Conservation (phyloP, 2,113 vertebrate genomes). For the Sakesphorus luctuosus region DNA sequence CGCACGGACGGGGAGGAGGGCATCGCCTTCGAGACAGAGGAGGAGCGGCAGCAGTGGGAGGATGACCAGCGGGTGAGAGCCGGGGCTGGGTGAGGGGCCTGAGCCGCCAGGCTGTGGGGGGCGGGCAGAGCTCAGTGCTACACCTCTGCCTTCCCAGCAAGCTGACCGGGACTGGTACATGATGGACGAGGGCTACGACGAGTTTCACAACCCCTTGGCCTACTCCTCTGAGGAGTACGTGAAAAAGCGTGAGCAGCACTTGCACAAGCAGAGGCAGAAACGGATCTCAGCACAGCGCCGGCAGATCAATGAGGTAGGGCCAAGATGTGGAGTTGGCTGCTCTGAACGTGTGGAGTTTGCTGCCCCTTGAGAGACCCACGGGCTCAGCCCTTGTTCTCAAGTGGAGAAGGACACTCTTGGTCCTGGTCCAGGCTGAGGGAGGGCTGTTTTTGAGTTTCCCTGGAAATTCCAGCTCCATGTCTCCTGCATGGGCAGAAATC, state of each 20-base stretch:
- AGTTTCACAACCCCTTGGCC: conserved; percentile 95
- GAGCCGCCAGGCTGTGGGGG: background rate
- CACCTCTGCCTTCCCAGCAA: conserved; percentile 80
- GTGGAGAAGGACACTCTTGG: background rate
- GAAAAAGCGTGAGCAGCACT: conserved; percentile 93
- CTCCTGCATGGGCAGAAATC: background rate
- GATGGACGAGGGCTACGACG: conserved; percentile 98
- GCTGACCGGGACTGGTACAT: conserved; percentile 99
- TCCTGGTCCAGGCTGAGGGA: background rate
- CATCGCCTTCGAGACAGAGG: conserved; percentile 89
- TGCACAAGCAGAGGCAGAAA: conserved; percentile 96
- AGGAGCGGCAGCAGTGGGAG: conserved; percentile 94
- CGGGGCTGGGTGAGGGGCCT: accelerated
- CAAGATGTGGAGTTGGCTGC: accelerated
- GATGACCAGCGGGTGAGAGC: conserved; percentile 91
- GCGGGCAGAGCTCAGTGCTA: background rate
- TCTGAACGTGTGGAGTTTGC: accelerated
- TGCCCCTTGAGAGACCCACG: background rate
- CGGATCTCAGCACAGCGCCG: conserved; percentile 95
- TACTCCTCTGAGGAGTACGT: conserved; percentile 93
- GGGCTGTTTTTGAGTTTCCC: background rate
- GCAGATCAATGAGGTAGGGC: conserved; percentile 94
- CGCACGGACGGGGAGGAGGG: conserved; percentile 85
- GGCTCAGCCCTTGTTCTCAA: background rate
- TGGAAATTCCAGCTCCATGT: background rate